Conservation (phyloP, 1,140 invertebrate genomes). For the Euura saliciscinereae region DNA sequence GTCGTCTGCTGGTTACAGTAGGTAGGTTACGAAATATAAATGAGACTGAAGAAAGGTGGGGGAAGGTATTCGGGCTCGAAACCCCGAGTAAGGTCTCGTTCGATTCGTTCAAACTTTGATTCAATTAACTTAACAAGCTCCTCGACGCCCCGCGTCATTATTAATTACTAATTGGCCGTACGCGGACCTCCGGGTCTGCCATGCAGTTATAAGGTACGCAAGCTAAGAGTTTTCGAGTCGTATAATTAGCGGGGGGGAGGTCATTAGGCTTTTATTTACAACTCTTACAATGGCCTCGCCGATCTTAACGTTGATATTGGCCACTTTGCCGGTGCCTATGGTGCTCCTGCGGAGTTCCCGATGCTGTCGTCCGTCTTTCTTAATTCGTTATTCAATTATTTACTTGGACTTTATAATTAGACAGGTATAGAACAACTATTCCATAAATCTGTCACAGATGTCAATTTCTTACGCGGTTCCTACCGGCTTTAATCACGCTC, state of each 20-base stretch:
- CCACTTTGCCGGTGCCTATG: conserved; percentile 11
- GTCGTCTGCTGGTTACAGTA: too few relatives aligned
- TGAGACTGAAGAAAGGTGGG: not conserved
- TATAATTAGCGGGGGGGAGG: conserved; percentile 39
- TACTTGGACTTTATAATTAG: conserved; percentile 3
- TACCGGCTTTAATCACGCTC: too few relatives aligned
- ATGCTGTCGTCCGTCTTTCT: not conserved
- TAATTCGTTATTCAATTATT: conserved; percentile 4
- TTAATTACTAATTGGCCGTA: conserved; percentile 27
- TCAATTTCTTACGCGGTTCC: too few relatives aligned
- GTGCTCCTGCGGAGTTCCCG: not conserved
- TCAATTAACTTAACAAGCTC: conserved; percentile 1
- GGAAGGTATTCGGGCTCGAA: conserved; percentile 7
- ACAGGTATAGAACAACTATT: not conserved
- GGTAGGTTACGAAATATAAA: not conserved
- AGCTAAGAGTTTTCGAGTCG: conserved; percentile 15
- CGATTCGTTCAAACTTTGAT: conserved; percentile 7
- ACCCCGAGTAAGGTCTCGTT: conserved; percentile 16
- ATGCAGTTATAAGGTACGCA: conserved; percentile 16
- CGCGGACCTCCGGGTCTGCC: conserved; percentile 12
- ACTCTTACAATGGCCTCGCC: conserved; percentile 34
- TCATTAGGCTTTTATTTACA: conserved; percentile 44
- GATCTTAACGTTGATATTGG: conserved; percentile 34
- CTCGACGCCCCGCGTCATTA: conserved; percentile 17
- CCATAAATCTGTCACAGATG: not conserved